Percentiles rank a stretch among this genome's conserved stretches.
These are phyloP conservation scores for Mactra quadrangularis DNA, from an alignment of 1,140 invertebrate genomes.

Conservation along the genomic window DNA sequence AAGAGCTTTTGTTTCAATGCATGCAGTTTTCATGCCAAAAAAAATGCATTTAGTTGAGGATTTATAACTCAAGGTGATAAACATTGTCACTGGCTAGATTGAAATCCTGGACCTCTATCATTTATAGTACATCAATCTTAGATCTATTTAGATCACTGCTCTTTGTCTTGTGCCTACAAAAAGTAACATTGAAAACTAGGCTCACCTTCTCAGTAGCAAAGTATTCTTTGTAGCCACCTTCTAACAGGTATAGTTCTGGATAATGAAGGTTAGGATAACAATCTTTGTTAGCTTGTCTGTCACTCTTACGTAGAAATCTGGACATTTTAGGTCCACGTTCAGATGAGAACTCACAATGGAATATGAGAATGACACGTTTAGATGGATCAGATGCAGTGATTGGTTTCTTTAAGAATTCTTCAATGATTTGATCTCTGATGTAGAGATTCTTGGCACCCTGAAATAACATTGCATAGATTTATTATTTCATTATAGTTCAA, in stretches of 20 bases:
- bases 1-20: no score
- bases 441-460: constrained; percentile 86
- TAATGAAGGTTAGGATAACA: constrained; percentile 95
- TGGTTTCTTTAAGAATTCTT: constrained; percentile 87
- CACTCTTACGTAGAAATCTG: constrained; percentile 92
- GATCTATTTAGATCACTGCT: no score
- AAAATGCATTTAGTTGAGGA: no score
- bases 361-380: constrained; percentile 80
- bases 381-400: constrained; percentile 75
- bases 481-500: no score
- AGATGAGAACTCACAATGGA: constrained; percentile 62
- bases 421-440: constrained; percentile 89
- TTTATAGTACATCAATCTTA: no score
- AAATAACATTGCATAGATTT: no score
- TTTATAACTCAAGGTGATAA: no score
- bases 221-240: constrained; percentile 97
- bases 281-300: constrained; percentile 92
- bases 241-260: constrained; percentile 97
- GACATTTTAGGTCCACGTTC: constrained; percentile 72
- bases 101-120: no score
- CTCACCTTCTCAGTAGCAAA: constrained; percentile 87
- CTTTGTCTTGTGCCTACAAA: no score
- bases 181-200: no score
- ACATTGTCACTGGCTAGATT: no score
- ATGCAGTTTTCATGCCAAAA: no score